Evolutionary conservation across 2,797 vertebrate species (phyloP).

Genomic region (Myotis vivesi): DNA sequence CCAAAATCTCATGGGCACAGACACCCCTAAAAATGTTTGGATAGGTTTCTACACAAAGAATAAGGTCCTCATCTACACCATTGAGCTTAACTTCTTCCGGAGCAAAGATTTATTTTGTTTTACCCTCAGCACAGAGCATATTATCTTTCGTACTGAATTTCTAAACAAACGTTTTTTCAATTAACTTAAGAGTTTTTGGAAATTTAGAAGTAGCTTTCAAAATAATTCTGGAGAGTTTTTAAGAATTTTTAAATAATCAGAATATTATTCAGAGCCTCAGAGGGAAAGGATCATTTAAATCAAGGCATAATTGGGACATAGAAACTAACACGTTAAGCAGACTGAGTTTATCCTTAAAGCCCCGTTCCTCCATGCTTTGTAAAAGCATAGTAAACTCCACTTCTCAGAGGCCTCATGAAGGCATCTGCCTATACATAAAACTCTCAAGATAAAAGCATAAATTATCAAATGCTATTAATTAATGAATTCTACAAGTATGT

Average conservation of each 20-base stretch:
- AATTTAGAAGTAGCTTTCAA: background rate
- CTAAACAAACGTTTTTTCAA: constrained; percentile 10
- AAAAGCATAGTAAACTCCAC: background rate
- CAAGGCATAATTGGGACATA: background rate
- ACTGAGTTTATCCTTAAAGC: background rate
- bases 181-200: background rate
- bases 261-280: background rate
- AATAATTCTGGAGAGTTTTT: background rate
- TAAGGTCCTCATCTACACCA: background rate
- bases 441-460: background rate
- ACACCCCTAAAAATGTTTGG: background rate
- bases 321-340: background rate
- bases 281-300: background rate
- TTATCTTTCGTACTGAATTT: background rate
- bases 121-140: background rate
- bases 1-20: background rate
- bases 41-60: background rate
- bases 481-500: background rate
- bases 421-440: background rate
- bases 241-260: background rate
- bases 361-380: background rate
- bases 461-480: background rate
- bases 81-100: background rate
- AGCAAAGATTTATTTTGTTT: constrained; percentile 1
- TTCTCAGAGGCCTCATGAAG: background rate